These are phyloP conservation scores for Anorthoa munda DNA, from an alignment of 2,888 invertebrate species.

Conservation along the genomic window DNA sequence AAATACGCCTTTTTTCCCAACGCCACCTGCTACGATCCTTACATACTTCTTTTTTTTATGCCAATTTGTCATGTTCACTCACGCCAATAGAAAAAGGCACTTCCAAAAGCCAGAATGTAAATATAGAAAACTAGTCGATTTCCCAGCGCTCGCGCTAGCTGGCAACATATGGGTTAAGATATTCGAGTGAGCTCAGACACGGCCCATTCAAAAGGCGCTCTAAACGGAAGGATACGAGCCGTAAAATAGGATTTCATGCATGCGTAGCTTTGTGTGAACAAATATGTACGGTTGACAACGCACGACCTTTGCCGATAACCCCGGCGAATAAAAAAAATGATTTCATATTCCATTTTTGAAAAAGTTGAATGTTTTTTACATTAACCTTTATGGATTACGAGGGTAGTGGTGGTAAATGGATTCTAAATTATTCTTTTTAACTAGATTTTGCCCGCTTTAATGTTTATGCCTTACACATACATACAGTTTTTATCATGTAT, in stretches of 20 bases:
- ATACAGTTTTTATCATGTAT: neutral
- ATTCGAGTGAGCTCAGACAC: conserved; percentile 84
- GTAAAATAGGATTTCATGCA: conserved; percentile 91
- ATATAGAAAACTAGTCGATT: conserved; percentile 69
- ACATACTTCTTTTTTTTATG: no score
- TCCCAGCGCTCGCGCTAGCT: conserved; percentile 71
- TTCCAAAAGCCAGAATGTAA: conserved; percentile 56
- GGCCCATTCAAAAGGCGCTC: conserved; percentile 88
- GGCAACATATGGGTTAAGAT: conserved; percentile 81
- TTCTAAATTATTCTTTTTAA: conserved; percentile 26
- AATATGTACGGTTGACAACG: conserved; percentile 89
- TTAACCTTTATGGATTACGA: conserved; percentile 31
- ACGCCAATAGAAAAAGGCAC: conserved; percentile 3
- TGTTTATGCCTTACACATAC: neutral
- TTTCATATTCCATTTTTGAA: conserved; percentile 69
- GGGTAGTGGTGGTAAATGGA: conserved; percentile 16
- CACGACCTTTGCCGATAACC: conserved; percentile 87
- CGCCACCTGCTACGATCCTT: no score
- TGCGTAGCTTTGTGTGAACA: conserved; percentile 89
- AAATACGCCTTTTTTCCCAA: no score
- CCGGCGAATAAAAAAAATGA: conserved; percentile 76
- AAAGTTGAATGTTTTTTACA: conserved; percentile 49
- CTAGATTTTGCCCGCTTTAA: neutral
- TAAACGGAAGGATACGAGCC: conserved; percentile 88
- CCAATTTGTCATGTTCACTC: neutral